These are phyloP conservation scores for Panurus biarmicus DNA, from an alignment of 2,113 vertebrate species.

Conservation along the genomic window DNA sequence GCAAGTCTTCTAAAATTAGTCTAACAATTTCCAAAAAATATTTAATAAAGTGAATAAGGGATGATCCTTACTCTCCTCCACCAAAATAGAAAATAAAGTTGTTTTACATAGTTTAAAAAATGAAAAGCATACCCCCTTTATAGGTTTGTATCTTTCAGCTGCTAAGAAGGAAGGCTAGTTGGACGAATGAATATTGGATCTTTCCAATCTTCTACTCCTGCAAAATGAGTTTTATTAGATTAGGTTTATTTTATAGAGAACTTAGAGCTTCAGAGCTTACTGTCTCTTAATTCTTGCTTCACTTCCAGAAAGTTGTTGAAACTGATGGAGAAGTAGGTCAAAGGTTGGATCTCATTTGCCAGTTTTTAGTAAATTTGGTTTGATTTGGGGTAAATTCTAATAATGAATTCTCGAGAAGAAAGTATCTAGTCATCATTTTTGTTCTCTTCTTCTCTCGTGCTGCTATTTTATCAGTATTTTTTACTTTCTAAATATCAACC, in stretches of 20 bases:
- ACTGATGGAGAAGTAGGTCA: background rate
- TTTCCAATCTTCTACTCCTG: background rate
- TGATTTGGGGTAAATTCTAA: background rate
- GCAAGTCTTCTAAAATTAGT: background rate
- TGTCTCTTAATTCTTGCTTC: background rate
- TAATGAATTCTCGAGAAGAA: background rate
- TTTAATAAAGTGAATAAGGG: background rate
- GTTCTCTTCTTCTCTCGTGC: background rate
- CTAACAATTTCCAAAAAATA: background rate
- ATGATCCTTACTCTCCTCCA: background rate
- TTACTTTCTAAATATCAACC: background rate
- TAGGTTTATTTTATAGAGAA: background rate
- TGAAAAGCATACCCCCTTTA: background rate
- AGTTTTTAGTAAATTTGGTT: background rate
- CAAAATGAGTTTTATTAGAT: background rate
- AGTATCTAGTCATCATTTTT: background rate
- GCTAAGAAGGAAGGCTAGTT: background rate
- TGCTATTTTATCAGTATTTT: background rate
- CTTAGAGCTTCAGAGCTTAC: background rate
- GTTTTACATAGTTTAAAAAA: background rate
- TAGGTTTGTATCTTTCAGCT: background rate
- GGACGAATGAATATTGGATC: background rate
- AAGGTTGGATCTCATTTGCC: background rate
- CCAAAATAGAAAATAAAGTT: background rate
- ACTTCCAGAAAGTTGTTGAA: background rate